Conservation (phyloP, 1,140 invertebrate species). For the Zaprionus inermis region DNA sequence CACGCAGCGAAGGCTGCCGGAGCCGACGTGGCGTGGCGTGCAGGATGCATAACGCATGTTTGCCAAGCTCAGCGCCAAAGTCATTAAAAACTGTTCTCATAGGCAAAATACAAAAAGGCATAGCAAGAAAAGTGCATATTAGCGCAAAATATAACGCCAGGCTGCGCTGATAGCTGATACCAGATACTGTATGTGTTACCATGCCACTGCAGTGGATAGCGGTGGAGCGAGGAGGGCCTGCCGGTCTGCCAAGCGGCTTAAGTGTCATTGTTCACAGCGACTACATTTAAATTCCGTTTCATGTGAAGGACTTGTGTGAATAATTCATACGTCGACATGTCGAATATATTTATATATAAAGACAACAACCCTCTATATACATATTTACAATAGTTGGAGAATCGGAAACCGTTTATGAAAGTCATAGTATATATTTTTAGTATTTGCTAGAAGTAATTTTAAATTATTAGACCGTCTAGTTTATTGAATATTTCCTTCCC, state of each 20-base stretch:
- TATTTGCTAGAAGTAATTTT: too few species aligned
- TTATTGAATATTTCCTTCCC: too few species aligned
- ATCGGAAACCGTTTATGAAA: not conserved
- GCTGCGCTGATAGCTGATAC: constrained; percentile 48
- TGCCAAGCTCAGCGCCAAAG: constrained; percentile 77
- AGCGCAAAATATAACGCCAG: constrained; percentile 75
- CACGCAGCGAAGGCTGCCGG: constrained; percentile 58
- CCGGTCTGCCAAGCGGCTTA: constrained; percentile 74
- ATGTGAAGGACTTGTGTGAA: constrained; percentile 51
- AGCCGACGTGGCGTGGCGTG: constrained; percentile 23
- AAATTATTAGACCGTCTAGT: too few species aligned
- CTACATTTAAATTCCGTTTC: constrained; percentile 71
- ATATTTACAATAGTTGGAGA: not conserved
- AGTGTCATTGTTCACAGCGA: constrained; percentile 73
- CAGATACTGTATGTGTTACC: not conserved
- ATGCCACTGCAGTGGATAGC: not conserved
- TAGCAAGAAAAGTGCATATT: constrained; percentile 72
- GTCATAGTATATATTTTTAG: not conserved
- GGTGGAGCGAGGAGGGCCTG: constrained; percentile 13
- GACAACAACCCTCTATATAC: not conserved
- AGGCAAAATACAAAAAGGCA: constrained; percentile 67
- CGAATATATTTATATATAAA: constrained; percentile 6
- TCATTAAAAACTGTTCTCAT: constrained; percentile 81
- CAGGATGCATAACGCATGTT: constrained; percentile 72
- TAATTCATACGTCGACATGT: constrained; percentile 33